Evolutionary conservation across 2,113 vertebrate species (phyloP).

Genomic region (Anas platyrhynchos): DNA sequence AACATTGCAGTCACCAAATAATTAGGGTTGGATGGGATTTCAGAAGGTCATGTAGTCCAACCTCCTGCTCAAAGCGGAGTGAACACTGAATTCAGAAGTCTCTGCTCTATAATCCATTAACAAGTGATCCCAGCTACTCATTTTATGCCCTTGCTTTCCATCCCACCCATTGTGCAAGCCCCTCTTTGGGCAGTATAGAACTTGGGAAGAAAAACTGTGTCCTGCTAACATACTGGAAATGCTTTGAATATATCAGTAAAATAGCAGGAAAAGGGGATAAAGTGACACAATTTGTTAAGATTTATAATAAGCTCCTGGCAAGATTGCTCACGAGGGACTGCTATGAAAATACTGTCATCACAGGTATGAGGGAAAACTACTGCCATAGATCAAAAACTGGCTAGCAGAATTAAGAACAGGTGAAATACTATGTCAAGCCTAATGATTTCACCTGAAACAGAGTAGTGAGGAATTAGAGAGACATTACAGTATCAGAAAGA

Average conservation of each 20-base stretch:
- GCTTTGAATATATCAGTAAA: neutral
- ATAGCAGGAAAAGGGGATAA: neutral
- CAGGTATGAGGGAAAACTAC: neutral
- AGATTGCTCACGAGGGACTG: neutral
- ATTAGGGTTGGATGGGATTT: neutral
- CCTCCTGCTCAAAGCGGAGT: neutral
- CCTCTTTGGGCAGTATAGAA: neutral
- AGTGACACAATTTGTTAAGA: neutral
- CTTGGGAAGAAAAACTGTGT: neutral
- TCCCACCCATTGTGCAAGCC: neutral
- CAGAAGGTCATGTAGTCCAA: neutral
- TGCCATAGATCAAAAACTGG: neutral
- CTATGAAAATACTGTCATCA: neutral
- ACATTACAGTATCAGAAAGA: neutral
- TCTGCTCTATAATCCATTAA: neutral
- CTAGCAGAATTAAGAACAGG: neutral
- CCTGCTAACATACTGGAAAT: neutral
- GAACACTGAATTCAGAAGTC: neutral
- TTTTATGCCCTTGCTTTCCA: neutral
- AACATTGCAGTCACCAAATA: neutral
- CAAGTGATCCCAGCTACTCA: neutral
- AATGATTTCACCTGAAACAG: neutral
- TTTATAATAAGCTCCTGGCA: neutral
- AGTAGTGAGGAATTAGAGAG: neutral
- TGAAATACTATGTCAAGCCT: neutral